These are phyloP conservation scores for Microplitis manilae DNA, from an alignment of 2,888 invertebrate genomes.

Conservation along the genomic window DNA sequence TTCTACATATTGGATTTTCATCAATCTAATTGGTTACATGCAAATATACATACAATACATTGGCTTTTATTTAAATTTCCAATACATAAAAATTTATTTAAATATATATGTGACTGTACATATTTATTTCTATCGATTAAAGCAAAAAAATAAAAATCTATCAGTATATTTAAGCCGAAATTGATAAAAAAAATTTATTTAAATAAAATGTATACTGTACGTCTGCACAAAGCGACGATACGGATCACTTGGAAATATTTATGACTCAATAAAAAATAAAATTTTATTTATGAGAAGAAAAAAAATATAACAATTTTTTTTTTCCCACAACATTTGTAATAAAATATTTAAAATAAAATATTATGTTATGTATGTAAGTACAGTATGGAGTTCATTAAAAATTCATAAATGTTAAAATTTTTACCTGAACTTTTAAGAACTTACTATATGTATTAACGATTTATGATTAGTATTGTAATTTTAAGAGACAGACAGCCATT, in stretches of 20 bases:
- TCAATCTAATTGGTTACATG: conserved; percentile 42
- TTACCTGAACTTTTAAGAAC: conserved; percentile 11
- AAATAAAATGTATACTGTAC: conserved; percentile 22
- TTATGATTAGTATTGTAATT: not conserved
- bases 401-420: conserved; percentile 32
- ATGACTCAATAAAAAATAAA: not conserved
- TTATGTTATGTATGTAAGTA: not conserved
- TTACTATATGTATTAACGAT: conserved; percentile 18
- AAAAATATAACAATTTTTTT: not conserved
- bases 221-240: conserved; percentile 32
- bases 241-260: conserved; percentile 44
- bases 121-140: not conserved
- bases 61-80: not conserved
- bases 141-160: not conserved
- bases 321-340: not conserved
- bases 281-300: conserved; percentile 5
- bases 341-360: not conserved
- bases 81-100: not conserved
- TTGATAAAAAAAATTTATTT: conserved; percentile 28
- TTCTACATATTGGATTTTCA: not conserved
- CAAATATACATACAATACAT: not conserved
- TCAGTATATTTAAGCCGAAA: not conserved
- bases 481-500: not conserved
- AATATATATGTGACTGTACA: too few relatives aligned
- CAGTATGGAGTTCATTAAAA: not conserved